Percentiles rank a stretch among this genome's conserved stretches.
Evolutionary conservation across 2,888 invertebrate genomes (phyloP).

Genomic region (Ennomos erosarius): DNA sequence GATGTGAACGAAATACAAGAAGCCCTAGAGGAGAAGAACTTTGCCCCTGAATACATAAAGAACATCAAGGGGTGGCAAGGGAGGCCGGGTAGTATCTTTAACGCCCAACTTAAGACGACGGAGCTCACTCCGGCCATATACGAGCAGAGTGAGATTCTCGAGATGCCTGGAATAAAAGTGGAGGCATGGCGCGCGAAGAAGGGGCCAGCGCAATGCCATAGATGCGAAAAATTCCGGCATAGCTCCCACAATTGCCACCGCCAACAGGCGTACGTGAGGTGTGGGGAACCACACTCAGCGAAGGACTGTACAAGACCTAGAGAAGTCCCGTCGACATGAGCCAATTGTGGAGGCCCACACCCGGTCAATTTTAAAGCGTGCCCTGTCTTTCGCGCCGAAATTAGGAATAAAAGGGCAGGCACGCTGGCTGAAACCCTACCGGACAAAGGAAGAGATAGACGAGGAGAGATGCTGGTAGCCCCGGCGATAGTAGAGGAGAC

Average conservation of each 20-base stretch:
- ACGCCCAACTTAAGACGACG: not conserved
- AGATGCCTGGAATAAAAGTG: not conserved
- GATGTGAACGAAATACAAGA: not conserved
- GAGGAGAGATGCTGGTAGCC: not conserved
- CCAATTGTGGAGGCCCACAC: conserved; percentile 32
- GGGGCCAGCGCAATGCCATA: conserved; percentile 39
- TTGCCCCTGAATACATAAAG: not conserved
- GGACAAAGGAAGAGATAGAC: not conserved
- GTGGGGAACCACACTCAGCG: conserved; percentile 26
- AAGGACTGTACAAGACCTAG: conserved; percentile 25
- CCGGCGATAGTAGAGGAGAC: conserved; percentile 2
- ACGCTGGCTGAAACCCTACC: conserved; percentile 11
- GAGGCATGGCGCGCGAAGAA: not conserved
- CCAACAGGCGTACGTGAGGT: conserved; percentile 22
- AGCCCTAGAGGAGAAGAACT: conserved; percentile 1
- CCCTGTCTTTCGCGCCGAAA: conserved; percentile 21
- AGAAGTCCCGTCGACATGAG: conserved; percentile 28
- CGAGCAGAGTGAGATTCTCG: not conserved
- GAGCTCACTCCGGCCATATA: not conserved
- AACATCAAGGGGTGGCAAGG: not conserved
- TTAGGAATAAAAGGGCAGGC: conserved; percentile 22
- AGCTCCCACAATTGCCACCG: conserved; percentile 37
- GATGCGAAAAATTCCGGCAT: conserved; percentile 41
- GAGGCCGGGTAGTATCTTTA: conserved; percentile 3
- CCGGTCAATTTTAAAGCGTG: conserved; percentile 31